These are phyloP conservation scores for Amiota minor DNA, from an alignment of 2,888 invertebrate species.

Conservation along the genomic window DNA sequence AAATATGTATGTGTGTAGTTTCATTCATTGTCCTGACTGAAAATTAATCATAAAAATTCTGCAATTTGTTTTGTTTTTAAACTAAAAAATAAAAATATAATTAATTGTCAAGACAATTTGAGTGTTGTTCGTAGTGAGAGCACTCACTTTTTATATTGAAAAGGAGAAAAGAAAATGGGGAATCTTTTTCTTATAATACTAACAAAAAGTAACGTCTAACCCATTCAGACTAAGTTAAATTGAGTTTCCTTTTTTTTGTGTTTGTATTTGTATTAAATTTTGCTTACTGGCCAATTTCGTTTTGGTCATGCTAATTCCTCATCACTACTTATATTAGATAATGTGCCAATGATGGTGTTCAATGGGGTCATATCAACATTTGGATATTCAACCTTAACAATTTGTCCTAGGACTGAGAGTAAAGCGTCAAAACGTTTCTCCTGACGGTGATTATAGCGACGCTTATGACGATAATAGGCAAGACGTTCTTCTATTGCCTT, in stretches of 20 bases:
- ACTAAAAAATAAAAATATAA: no score
- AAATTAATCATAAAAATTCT: no score
- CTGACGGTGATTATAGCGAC: conserved; percentile 64
- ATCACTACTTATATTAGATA: conserved; percentile 43
- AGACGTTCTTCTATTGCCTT: conserved; percentile 47
- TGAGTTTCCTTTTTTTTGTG: background rate
- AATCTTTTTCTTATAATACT: no score
- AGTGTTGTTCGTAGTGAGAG: no score
- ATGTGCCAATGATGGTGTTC: conserved; percentile 36
- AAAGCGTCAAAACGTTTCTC: conserved; percentile 65
- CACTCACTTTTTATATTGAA: no score
- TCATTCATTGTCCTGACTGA: no score
- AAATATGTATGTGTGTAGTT: no score
- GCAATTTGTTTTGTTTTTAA: no score
- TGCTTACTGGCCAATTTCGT: conserved; percentile 5
- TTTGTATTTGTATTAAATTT: background rate
- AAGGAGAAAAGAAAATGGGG: no score
- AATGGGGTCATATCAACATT: conserved; percentile 55
- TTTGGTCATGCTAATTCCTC: conserved; percentile 32
- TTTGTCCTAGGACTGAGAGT: conserved; percentile 59
- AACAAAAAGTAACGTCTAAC: no score
- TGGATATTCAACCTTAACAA: conserved; percentile 62
- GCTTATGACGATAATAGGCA: conserved; percentile 68
- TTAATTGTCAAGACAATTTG: no score
- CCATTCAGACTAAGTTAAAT: no score